Percentiles rank a stretch among this genome's conserved stretches.
These are phyloP conservation scores for Scytalopus superciliaris DNA, from an alignment of 2,113 vertebrate genomes.

Conservation along the genomic window DNA sequence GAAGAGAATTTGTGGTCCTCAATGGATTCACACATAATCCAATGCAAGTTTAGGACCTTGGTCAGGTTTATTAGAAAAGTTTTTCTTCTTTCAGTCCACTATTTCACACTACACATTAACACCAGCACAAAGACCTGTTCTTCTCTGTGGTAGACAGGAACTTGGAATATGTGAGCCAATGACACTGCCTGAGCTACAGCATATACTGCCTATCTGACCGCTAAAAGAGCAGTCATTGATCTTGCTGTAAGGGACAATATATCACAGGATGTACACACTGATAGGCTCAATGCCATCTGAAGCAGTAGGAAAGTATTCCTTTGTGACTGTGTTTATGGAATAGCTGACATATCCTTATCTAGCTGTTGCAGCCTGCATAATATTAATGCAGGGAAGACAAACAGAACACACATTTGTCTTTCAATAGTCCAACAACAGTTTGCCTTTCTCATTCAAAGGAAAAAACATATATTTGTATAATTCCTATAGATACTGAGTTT, in stretches of 20 bases:
- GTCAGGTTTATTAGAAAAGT: not conserved
- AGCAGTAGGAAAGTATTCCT: slow-evolving; percentile 19
- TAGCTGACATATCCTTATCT: slow-evolving; percentile 50
- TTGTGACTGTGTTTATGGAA: slow-evolving; percentile 25
- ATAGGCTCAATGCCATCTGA: slow-evolving; percentile 40
- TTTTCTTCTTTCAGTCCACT: not conserved
- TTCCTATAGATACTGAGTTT: not conserved
- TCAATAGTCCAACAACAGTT: too few relatives aligned
- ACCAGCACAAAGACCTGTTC: not conserved
- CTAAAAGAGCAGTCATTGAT: slow-evolving; percentile 41
- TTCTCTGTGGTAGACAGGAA: not conserved
- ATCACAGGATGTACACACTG: slow-evolving; percentile 26
- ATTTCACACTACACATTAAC: not conserved
- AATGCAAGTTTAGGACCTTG: not conserved
- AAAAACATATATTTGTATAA: not conserved
- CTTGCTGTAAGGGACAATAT: slow-evolving; percentile 43
- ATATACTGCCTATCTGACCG: slow-evolving; percentile 14
- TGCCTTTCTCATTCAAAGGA: not conserved
- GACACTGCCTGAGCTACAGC: not conserved
- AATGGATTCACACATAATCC: not conserved
- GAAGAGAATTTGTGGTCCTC: not conserved
- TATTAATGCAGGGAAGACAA: slow-evolving; percentile 7
- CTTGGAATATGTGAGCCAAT: not conserved
- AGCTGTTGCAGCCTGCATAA: slow-evolving; percentile 36
- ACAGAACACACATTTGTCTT: not conserved